phyloP scores from a whole-genome alignment of 1,140 invertebrate species.

The Latrodectus geometricus region DNA sequence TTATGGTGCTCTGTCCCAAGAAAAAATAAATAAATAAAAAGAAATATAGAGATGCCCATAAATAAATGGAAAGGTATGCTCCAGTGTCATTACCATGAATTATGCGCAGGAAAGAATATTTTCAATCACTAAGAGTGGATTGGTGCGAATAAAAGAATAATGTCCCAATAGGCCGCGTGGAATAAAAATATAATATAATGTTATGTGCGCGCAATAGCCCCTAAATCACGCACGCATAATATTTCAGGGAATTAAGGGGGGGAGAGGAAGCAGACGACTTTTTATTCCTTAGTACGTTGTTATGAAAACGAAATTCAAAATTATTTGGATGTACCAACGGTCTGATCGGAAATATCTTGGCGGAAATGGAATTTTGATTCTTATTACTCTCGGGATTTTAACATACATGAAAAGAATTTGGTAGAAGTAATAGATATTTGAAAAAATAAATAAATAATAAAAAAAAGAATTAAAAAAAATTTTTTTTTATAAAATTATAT shows the following conservation, averaged over 20 bases:
- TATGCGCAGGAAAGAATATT: constrained; percentile 39
- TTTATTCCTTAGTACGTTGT: too few species aligned
- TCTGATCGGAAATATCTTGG: too few species aligned
- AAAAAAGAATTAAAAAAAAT: too few species aligned
- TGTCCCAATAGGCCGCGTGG: not conserved
- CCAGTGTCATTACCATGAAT: constrained; percentile 58
- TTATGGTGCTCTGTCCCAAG: constrained; percentile 26
- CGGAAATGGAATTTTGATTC: too few species aligned
- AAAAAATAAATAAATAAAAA: constrained; percentile 49
- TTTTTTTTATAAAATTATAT: too few species aligned
- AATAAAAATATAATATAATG: constrained; percentile 36
- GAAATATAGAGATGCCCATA: constrained; percentile 20
- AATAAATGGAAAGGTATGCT: constrained; percentile 17
- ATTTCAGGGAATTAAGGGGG: constrained; percentile 21
- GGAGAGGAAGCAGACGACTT: not conserved
- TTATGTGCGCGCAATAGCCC: not conserved
- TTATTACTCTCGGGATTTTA: too few species aligned
- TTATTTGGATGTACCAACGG: too few species aligned
- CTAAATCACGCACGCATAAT: constrained; percentile 19
- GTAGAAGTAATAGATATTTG: too few species aligned
- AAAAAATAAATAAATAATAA: too few species aligned
- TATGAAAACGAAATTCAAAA: too few species aligned
- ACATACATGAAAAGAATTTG: too few species aligned
- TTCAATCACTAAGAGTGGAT: constrained; percentile 54
- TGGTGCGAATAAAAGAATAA: constrained; percentile 29